Base-by-base conservation (phyloP, 2,888 invertebrate species). In the Drosophila parthenogenetica region DNA sequence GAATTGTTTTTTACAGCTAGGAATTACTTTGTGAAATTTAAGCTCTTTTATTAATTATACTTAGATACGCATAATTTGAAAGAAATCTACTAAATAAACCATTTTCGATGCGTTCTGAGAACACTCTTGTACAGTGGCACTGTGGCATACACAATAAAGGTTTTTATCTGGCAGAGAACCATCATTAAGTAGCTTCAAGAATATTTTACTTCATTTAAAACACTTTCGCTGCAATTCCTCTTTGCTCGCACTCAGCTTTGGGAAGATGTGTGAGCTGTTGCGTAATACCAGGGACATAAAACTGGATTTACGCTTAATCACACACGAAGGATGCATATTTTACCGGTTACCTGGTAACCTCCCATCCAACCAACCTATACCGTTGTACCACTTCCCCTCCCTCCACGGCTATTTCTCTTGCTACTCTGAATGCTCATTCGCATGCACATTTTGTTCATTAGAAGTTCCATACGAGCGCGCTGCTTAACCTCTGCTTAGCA, bases 271-370 rank as follows among this genome's bases (percentile, higher is more conserved):
- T 45, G 25, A 51, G 55, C 39, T 58, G 42, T 39, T 65, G 48
- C 50, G 58, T 62, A 79, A 69, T 64, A 37, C 45, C 50, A 74
- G 66, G 65, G 67, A 84, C 69, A 80, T 63, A 68, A 67, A 79
- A 72, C 68, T 69, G 72, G 85, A 85, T 85, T 84, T 77, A 69
- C 75, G 76, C 81, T 83, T 77, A 81, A 80, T 86, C 81, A 79
- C 80, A 78, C 84, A 84, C 81, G 75, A 80, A 86, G 83, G 87
- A 81, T 81, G 75, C 81, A 87, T 84, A 84, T 81, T 87, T 87
- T 69, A 82, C 76, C 25, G 22, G 22, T 46, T 63, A 58, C 40
- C 49, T 64, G 25, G 19, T 13, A 7, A 48, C 25, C 53, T n/a
- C 13, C 8, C 22, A 2, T 2, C 13, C 16, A 48, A 11, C 32